phyloP scores from a whole-genome alignment of 2,888 invertebrate genomes.

The Cordilura impudica region DNA sequence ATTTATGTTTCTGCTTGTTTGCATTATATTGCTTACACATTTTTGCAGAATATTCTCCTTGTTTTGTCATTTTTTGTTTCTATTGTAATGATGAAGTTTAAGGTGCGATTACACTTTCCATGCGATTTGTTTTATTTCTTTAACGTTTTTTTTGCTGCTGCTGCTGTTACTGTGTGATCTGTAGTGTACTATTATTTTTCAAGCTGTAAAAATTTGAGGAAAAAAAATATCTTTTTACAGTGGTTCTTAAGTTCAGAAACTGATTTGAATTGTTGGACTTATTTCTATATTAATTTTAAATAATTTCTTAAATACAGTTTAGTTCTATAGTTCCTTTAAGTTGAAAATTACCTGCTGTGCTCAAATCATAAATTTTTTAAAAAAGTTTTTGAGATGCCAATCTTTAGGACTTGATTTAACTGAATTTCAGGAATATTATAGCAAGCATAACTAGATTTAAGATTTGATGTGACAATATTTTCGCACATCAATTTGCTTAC shows the following conservation, averaged over 20 bases:
- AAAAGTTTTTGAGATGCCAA: too few species aligned
- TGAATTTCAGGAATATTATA: too few species aligned
- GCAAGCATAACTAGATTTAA: too few species aligned
- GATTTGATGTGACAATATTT: too few species aligned
- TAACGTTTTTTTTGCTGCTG: slow-evolving; percentile 26
- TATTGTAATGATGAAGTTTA: slow-evolving; percentile 55
- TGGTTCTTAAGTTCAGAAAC: background rate
- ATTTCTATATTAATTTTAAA: too few species aligned
- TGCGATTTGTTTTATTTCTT: slow-evolving; percentile 66
- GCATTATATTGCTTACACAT: slow-evolving; percentile 43
- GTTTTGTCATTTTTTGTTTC: background rate
- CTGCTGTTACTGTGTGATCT: slow-evolving; percentile 8
- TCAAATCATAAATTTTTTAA: too few species aligned
- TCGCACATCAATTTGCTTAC: too few species aligned
- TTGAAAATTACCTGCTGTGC: too few species aligned
- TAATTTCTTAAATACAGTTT: too few species aligned
- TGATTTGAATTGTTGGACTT: too few species aligned
- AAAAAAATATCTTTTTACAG: slow-evolving; percentile 13
- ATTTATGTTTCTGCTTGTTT: slow-evolving; percentile 58
- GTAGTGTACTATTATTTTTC: slow-evolving; percentile 54
- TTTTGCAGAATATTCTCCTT: slow-evolving; percentile 24
- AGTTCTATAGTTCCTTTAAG: too few species aligned
- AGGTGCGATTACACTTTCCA: slow-evolving; percentile 67
- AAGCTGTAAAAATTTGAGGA: slow-evolving; percentile 45
- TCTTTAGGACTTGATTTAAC: too few species aligned